Evolutionary conservation across 2,888 invertebrate species (phyloP), one percentile per base, ranked within the genome.

Genomic region (Heteromurus nitidus): DNA sequence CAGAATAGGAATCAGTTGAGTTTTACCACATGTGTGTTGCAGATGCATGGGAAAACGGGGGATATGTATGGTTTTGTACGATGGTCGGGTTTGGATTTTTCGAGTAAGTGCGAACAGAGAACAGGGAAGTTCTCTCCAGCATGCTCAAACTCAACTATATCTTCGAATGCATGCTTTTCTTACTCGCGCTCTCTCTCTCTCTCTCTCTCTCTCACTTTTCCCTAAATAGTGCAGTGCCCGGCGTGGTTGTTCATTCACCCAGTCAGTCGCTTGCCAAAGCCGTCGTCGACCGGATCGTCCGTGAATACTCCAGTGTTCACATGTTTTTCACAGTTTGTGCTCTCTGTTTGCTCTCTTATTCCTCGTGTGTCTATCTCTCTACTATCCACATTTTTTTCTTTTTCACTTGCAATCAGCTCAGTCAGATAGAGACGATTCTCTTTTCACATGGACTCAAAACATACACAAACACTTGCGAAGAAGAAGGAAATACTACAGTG

Each of bases 221-320:
- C 24, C 55, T n/a, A 55, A 11, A n/a, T 24, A 22, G 55, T 55
- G 22, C 3, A 55, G 20, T 55, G 50, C 68, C 68, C 68, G 68
- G 68, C 68, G 47, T n/a, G 5, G 18, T 20, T 68, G 60, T 44
- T 75, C 76, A 76, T 76, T 76, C 76, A 76, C 44, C 26, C 60
- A 76, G 76, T 68, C 76, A 76, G 76, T 76, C 58, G 67, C 68
- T 76, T 47, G 30, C 47, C 68, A 76, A 76, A 68, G 60, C 62
- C 31, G 76, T 60, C 60, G 44, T 47, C 24, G 76, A 68, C 30
- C 68, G 68, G 76, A 76, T 60, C 68, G 68, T 58, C 53, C 28
- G 68, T 20, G 47, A 24, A 24, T 55, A 55, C 55, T 55, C 55
- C 55, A 9, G 55, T 13, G 50, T 18, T 50, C 50, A 50, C 50